Conservation (phyloP, 30 jellyfish, hydroid and myxozoan species). For the Hydra vulgaris region DNA sequence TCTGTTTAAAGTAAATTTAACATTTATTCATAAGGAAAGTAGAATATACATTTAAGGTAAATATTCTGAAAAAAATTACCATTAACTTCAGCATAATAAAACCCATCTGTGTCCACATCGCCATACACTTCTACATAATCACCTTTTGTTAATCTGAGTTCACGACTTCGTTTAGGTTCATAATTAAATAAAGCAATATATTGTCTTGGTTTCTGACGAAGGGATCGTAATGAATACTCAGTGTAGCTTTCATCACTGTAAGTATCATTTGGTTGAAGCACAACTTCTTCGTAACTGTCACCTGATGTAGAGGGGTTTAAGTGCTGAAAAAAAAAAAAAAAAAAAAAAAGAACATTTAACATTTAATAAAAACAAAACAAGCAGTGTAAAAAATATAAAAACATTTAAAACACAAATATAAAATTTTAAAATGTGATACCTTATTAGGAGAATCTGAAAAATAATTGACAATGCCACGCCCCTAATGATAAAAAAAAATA, state of each 20-base stretch:
- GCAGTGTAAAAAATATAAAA: too few relatives aligned
- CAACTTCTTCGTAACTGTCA: background rate
- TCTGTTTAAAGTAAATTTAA: too few relatives aligned
- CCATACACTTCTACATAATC: constrained; percentile 81
- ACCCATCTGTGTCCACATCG: constrained; percentile 81
- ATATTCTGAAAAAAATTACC: too few relatives aligned
- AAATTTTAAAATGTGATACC: too few relatives aligned
- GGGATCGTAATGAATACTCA: background rate
- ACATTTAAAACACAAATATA: too few relatives aligned
- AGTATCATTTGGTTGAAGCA: constrained; percentile 1
- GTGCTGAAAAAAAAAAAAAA: background rate
- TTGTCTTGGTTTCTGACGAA: constrained; percentile 3
- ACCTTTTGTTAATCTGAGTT: constrained; percentile 66
- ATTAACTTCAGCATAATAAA: constrained; percentile 63
- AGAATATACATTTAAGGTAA: too few relatives aligned
- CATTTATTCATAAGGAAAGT: too few relatives aligned
- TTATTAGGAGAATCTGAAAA: constrained; percentile 2
- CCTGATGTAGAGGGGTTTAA: background rate
- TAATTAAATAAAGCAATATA: constrained; percentile 57
- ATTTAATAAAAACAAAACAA: too few relatives aligned
- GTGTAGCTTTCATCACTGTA: constrained; percentile 22
- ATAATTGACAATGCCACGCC: background rate
- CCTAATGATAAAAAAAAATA: too few relatives aligned
- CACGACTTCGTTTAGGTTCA: constrained; percentile 63
- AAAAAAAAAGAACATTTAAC: too few relatives aligned